These are phyloP conservation scores for Pheosia gnoma DNA, from an alignment of 2,888 invertebrate genomes.

Conservation along the genomic window DNA sequence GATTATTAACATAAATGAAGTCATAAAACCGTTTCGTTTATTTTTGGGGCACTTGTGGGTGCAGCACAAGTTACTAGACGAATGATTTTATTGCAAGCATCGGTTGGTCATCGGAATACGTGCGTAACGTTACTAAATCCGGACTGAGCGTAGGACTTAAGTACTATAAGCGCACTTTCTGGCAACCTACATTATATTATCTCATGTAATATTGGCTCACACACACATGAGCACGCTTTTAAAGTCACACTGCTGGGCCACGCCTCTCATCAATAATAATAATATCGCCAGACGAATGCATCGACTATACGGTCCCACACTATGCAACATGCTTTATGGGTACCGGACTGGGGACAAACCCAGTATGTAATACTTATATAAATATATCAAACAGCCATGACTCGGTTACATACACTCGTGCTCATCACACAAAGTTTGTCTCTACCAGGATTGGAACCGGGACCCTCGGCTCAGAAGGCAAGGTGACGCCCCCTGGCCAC, in stretches of 20 bases:
- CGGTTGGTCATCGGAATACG: background rate
- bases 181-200: conserved; percentile 54
- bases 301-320: too few species aligned
- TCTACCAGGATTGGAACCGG: too few species aligned
- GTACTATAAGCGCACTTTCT: conserved; percentile 36
- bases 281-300: too few species aligned
- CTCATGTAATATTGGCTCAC: conserved; percentile 46
- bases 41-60: background rate
- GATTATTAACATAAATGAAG: background rate
- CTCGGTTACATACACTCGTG: too few species aligned
- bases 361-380: too few species aligned
- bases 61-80: background rate
- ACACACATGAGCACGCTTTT: conserved; percentile 18
- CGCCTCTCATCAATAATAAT: too few species aligned
- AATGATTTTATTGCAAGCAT: background rate
- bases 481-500: too few species aligned
- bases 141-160: conserved; percentile 40
- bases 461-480: too few species aligned
- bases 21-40: background rate
- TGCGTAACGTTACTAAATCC: conserved; percentile 18
- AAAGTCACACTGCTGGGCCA: background rate
- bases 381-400: too few species aligned
- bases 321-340: too few species aligned
- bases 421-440: too few species aligned
- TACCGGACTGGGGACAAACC: too few species aligned